Percentiles rank a stretch among this genome's conserved stretches.
Evolutionary conservation across 2,888 invertebrate genomes (phyloP).

Genomic region (Cataglyphis cursor): DNA sequence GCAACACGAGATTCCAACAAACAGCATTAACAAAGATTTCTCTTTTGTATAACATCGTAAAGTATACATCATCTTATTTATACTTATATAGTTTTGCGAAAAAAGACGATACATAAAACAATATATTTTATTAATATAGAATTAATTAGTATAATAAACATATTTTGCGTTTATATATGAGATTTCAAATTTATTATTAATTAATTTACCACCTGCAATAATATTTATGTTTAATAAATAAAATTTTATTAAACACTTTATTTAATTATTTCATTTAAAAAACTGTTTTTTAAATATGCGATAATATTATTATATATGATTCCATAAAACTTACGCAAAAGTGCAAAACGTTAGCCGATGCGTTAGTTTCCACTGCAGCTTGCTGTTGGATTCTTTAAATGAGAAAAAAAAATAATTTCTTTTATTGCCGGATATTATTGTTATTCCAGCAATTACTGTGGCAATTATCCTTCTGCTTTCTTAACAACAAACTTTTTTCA

Average conservation of each 20-base stretch:
- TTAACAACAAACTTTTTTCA: constrained; percentile 1
- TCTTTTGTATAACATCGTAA: not conserved
- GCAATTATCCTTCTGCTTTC: constrained; percentile 48
- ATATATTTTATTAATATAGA: not conserved
- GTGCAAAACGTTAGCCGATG: constrained; percentile 50
- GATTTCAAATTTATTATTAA: too few relatives aligned
- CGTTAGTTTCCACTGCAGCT: constrained; percentile 38
- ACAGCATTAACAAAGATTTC: not conserved
- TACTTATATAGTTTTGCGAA: not conserved
- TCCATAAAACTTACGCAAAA: constrained; percentile 40
- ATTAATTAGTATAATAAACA: not conserved
- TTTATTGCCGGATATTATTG: constrained; percentile 66
- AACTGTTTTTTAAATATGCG: not conserved
- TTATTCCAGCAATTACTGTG: constrained; percentile 55
- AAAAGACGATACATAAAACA: not conserved
- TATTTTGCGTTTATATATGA: not conserved
- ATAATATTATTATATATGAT: constrained; percentile 3
- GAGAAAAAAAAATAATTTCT: constrained; percentile 69
- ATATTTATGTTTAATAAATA: not conserved
- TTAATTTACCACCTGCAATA: not conserved
- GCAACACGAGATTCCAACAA: not conserved
- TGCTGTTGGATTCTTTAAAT: constrained; percentile 65
- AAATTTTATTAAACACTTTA: constrained; percentile 5
- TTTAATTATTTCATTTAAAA: not conserved
- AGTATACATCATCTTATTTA: not conserved